A percentile compares a stretch with the other conserved stretches of the same genome.
Conservation (phyloP, 2,797 vertebrate genomes). For the Pygocentrus nattereri region DNA sequence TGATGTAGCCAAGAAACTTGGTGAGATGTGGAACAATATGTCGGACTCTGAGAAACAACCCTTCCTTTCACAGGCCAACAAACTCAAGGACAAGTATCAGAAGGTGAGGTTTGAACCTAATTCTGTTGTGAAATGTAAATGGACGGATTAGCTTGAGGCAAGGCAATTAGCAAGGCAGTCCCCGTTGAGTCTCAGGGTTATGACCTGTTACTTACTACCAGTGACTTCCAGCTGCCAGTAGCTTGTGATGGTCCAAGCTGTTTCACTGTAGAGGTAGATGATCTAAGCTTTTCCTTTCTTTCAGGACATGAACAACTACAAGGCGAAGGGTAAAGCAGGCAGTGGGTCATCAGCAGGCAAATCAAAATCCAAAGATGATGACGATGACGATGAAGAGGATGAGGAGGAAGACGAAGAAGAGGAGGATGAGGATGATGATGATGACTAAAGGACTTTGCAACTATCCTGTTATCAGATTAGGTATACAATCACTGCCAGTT, state of each 20-base stretch:
- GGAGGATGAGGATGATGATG: conserved; percentile 59
- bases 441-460: conserved; percentile 47
- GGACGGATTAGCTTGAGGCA: not conserved
- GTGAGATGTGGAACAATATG: conserved; percentile 88
- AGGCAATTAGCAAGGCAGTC: too few relatives aligned
- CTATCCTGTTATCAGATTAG: conserved; percentile 33
- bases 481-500: conserved; percentile 40
- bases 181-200: too few relatives aligned
- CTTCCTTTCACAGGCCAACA: conserved; percentile 83
- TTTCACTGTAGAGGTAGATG: not conserved
- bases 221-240: not conserved
- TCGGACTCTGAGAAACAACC: conserved; percentile 86
- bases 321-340: conserved; percentile 83
- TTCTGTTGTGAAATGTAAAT: not conserved
- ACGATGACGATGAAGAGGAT: conserved; percentile 82
- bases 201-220: not conserved
- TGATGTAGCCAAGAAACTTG: conserved; percentile 86
- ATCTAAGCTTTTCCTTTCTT: conserved; percentile 32
- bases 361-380: conserved; percentile 77
- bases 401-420: conserved; percentile 80
- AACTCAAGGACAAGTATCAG: conserved; percentile 89
- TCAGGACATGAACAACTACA: conserved; percentile 86
- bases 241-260: not conserved
- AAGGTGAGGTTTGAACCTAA: conserved; percentile 74
- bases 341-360: conserved; percentile 71